These are phyloP conservation scores for Sycobia sp. DNA, from an alignment of 1,140 invertebrate genomes.

Conservation along the genomic window DNA sequence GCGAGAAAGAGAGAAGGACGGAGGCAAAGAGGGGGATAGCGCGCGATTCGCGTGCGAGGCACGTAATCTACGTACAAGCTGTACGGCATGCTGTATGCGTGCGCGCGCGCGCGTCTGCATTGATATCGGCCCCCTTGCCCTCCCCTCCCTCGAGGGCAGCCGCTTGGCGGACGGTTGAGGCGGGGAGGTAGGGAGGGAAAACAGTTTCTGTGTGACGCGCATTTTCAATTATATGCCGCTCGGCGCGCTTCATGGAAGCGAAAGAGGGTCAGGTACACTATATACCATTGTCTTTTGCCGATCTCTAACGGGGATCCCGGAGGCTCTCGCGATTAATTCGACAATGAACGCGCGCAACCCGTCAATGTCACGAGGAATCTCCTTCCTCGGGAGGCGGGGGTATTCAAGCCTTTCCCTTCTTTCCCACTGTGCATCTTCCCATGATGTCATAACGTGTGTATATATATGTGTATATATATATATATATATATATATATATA, in stretches of 20 bases:
- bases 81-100: not conserved
- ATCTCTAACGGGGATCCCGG: conserved; percentile 16
- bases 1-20: not conserved
- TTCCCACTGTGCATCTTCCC: too few relatives aligned
- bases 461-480: too few relatives aligned
- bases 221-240: conserved; percentile 41
- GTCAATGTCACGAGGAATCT: conserved; percentile 25
- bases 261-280: conserved; percentile 43
- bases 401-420: too few relatives aligned
- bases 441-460: too few relatives aligned
- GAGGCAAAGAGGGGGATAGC: not conserved
- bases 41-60: not conserved
- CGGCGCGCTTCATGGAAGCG: conserved; percentile 9
- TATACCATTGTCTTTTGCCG: conserved; percentile 40
- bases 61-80: conserved; percentile 17
- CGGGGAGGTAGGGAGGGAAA: not conserved
- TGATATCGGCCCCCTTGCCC: conserved; percentile 2
- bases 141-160: not conserved
- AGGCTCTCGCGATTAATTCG: conserved; percentile 3
- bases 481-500: too few relatives aligned
- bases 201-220: conserved; percentile 38
- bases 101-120: not conserved
- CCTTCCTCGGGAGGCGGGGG: too few relatives aligned
- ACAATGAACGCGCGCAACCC: not conserved
- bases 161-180: not conserved